These are phyloP conservation scores for Physocephala rufipes DNA, from an alignment of 2,888 invertebrate genomes.

Conservation along the genomic window DNA sequence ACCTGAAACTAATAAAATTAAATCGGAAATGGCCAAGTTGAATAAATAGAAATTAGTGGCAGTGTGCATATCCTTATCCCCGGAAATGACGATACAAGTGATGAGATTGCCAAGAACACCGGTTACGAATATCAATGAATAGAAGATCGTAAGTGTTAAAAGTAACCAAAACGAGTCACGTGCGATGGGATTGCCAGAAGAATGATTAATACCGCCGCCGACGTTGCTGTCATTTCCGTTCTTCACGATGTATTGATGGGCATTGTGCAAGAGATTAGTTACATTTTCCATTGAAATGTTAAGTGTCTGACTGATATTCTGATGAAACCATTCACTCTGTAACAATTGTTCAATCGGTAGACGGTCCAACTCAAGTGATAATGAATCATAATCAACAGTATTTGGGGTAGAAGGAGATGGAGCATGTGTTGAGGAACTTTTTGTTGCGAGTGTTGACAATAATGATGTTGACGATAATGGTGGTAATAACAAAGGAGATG, in stretches of 20 bases:
- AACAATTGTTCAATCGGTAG: constrained; percentile 45
- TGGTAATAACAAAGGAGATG: constrained; percentile 35
- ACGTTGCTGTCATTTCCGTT: neutral
- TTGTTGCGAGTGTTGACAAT: constrained; percentile 5
- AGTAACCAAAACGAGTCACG: constrained; percentile 53
- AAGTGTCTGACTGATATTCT: constrained; percentile 60
- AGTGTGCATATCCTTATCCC: constrained; percentile 85
- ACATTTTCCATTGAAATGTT: constrained; percentile 61
- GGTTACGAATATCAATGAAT: constrained; percentile 71
- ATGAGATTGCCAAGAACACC: constrained; percentile 84
- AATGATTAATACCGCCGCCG: constrained; percentile 29
- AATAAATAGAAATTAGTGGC: constrained; percentile 85
- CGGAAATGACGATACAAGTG: constrained; percentile 84
- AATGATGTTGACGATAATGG: constrained; percentile 22
- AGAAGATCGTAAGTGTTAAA: constrained; percentile 74
- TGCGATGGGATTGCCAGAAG: constrained; percentile 7
- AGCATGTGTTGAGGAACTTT: neutral
- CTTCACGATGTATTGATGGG: neutral
- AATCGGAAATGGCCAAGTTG: constrained; percentile 85
- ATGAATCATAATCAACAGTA: neutral
- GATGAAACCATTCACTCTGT: constrained; percentile 58
- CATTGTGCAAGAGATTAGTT: constrained; percentile 45
- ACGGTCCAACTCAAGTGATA: constrained; percentile 20
- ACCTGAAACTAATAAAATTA: constrained; percentile 79
- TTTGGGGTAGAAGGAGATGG: no score